Conservation (phyloP, 2,113 vertebrate species). For the Ammospiza caudacuta region DNA sequence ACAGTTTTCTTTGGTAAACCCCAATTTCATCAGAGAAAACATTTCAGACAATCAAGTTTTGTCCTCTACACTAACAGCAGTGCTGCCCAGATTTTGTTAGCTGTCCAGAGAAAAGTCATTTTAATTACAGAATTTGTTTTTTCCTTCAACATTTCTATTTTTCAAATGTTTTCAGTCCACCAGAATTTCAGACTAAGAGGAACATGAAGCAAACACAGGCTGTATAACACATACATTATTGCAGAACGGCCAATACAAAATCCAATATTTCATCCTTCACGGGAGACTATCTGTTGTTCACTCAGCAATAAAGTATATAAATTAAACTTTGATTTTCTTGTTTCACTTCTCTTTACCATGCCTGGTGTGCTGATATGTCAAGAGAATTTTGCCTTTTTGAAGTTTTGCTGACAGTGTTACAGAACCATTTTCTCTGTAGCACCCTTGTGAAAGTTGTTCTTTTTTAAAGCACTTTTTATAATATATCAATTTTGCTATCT, state of each 20-base stretch:
- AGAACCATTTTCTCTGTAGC: slow-evolving; percentile 45
- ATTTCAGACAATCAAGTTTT: background rate
- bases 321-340: slow-evolving; percentile 57
- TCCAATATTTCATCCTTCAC: slow-evolving; percentile 15
- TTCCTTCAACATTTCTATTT: background rate
- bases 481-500: slow-evolving; percentile 19
- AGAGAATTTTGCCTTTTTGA: slow-evolving; percentile 46
- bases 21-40: background rate
- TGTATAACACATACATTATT: background rate
- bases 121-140: background rate
- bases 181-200: background rate
- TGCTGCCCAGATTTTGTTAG: background rate
- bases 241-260: background rate
- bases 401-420: slow-evolving; percentile 24
- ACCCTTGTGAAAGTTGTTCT: slow-evolving; percentile 16
- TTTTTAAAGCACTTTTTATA: slow-evolving; percentile 12
- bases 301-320: slow-evolving; percentile 10
- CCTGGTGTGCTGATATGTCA: background rate
- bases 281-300: background rate
- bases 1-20: background rate
- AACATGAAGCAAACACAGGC: background rate
- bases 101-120: background rate
- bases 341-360: slow-evolving; percentile 19
- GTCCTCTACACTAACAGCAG: background rate
- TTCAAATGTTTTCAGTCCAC: background rate